These are phyloP conservation scores for Corythornis madagascariensis DNA, from an alignment of 2,113 vertebrate genomes.

Conservation along the genomic window DNA sequence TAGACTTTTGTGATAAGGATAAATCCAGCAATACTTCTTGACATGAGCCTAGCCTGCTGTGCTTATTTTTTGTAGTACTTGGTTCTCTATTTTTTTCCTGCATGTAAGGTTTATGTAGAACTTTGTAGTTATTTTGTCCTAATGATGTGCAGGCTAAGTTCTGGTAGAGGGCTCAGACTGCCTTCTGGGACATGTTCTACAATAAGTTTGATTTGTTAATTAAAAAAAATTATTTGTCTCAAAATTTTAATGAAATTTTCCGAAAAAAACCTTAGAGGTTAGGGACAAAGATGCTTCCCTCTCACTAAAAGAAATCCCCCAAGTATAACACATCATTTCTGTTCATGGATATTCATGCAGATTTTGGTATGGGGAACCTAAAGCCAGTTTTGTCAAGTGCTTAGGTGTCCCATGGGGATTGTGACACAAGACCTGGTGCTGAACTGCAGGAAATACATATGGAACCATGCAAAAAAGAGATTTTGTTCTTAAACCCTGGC, in stretches of 20 bases:
- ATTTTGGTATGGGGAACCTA: not conserved
- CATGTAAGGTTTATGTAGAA: not conserved
- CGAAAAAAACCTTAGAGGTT: not conserved
- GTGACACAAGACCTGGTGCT: not conserved
- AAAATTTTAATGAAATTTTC: not conserved
- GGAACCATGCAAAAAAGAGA: not conserved
- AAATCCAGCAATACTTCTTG: not conserved
- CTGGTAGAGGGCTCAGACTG: not conserved
- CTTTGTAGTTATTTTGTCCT: not conserved
- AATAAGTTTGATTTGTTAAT: not conserved
- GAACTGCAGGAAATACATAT: not conserved
- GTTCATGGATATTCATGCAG: not conserved
- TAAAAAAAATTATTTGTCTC: too few relatives aligned
- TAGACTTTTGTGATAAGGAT: not conserved
- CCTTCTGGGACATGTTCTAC: not conserved
- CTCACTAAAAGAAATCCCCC: not conserved
- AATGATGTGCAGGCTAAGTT: not conserved
- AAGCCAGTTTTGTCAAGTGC: not conserved
- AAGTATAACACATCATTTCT: accelerated
- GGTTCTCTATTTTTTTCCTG: not conserved
- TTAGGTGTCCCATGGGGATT: not conserved
- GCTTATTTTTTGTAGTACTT: not conserved
- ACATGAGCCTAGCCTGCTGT: not conserved
- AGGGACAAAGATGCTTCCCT: not conserved
- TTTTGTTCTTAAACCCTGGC: not conserved